phyloP scores from a whole-genome alignment of 1,140 invertebrate genomes.

The Protaetia brevitarsis region DNA sequence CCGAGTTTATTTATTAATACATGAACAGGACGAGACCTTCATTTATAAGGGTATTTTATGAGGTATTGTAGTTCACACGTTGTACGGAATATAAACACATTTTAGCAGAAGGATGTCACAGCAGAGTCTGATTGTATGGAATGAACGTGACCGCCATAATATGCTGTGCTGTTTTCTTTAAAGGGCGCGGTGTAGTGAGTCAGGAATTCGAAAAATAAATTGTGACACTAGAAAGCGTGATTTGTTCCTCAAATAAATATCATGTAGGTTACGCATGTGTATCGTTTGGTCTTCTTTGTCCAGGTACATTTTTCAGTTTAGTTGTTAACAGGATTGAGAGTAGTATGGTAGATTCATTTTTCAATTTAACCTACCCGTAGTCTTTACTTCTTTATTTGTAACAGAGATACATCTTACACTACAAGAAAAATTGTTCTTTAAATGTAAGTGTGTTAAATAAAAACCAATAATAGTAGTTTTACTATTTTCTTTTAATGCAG shows the following conservation, averaged over 20 bases:
- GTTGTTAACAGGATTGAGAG: too few species aligned
- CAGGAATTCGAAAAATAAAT: background rate
- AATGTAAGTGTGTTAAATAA: too few species aligned
- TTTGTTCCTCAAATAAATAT: constrained; percentile 11
- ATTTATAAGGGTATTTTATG: background rate
- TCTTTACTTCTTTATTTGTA: too few species aligned
- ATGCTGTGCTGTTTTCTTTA: background rate
- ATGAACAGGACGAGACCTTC: background rate
- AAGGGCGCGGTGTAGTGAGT: background rate
- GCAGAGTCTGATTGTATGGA: background rate
- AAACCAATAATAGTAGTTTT: too few species aligned
- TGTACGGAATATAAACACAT: constrained; percentile 4
- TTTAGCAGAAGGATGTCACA: background rate
- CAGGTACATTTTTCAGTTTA: too few species aligned
- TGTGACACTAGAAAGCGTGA: background rate
- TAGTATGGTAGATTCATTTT: too few species aligned
- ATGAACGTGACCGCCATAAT: background rate
- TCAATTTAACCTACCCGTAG: too few species aligned
- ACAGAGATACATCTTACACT: too few species aligned
- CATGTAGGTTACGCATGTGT: background rate
- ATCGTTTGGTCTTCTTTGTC: background rate
- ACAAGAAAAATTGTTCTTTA: too few species aligned
- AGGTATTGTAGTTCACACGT: background rate
- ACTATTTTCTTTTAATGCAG: too few species aligned
- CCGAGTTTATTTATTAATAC: too few species aligned